Base-by-base conservation (phyloP, 2,888 invertebrate species). In the Ptilodon capucinus region DNA sequence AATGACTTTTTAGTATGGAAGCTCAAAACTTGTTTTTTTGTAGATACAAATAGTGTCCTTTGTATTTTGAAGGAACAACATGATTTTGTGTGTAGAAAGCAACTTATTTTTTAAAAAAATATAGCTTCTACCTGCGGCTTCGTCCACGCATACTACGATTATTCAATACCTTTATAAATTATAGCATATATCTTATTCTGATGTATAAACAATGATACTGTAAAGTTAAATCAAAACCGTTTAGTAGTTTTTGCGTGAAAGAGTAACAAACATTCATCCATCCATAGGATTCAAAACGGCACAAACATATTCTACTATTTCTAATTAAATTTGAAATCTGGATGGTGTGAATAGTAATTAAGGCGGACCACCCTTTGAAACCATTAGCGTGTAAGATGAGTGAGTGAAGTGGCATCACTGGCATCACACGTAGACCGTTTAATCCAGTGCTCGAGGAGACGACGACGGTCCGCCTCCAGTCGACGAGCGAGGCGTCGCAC, bases 381-480 rank as follows among this genome's bases (percentile, higher is more conserved):
- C 71, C 71, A 79, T 79, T 79, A 77, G 65, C 53, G 60, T 60
- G 54, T 68, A 52, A 62, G 67, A 73, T 63, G 70, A 66, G 65
- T 48, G 49, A 48, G 57, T 52, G 55, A 57, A 57, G 58, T 38
- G 13, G 17, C 38, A 35, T 9, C n/a, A 38, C 14, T 34, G 42
- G 32, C 46, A 65, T 54, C 47, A 49, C 51, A 47, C 50, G 48
- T 61, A 61, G 40, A 53, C 40, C 42, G 56, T 56, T 42, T 63
- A 58, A 63, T 60, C 60, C 63, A 58, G 63, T 58, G 50, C 57
- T 55, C 42, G 51, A 40, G 46, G 49, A 58, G 46, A 44, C 44
- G 43, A 42, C 50, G 64, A 46, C 58, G 60, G 13, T 49, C 44
- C 54, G 43, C 64, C 57, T 53, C 53, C 55, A 51, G 40, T 50